Conservation (phyloP, 2,113 vertebrate genomes). For the Philantomba maxwellii region DNA sequence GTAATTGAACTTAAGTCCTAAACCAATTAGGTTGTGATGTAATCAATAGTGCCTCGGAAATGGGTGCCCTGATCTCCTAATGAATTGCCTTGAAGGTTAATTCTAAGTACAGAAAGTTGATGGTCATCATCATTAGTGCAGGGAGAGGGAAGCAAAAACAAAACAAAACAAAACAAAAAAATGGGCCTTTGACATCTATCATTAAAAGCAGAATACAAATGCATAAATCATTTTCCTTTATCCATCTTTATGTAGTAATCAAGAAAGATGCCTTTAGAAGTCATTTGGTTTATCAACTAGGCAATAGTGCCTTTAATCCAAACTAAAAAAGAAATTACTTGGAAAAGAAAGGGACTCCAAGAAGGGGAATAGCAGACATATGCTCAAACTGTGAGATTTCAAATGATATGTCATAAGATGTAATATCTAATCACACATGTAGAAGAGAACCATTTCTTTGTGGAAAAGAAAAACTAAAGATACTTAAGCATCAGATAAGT, state of each 20-base stretch:
- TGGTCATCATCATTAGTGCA: not conserved
- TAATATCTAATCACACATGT: slow-evolving; percentile 41
- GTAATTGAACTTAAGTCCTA: not conserved
- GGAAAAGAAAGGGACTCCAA: slow-evolving; percentile 43
- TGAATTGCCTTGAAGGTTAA: not conserved
- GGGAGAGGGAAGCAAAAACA: not conserved
- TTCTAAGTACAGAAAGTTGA: not conserved
- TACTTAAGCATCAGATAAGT: not conserved
- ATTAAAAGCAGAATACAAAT: not conserved
- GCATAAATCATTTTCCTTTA: slow-evolving; percentile 1
- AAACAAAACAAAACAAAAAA: not conserved
- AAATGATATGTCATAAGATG: slow-evolving; percentile 37
- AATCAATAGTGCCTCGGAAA: not conserved
- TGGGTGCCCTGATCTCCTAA: not conserved
- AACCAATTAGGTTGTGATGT: not conserved
- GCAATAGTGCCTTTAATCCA: slow-evolving; percentile 18
- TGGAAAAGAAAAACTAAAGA: not conserved
- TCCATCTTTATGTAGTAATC: not conserved
- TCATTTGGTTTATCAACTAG: slow-evolving; percentile 10
- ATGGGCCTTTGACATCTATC: not conserved
- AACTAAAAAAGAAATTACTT: slow-evolving; percentile 34
- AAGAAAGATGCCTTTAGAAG: slow-evolving; percentile 6
- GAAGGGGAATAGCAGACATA: slow-evolving; percentile 31
- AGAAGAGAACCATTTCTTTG: slow-evolving; percentile 25
- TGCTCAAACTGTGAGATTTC: slow-evolving; percentile 37